Percentiles rank a stretch among this genome's conserved stretches.
Conservation (phyloP, 2,888 invertebrate genomes). For the Uropetala carovei region DNA sequence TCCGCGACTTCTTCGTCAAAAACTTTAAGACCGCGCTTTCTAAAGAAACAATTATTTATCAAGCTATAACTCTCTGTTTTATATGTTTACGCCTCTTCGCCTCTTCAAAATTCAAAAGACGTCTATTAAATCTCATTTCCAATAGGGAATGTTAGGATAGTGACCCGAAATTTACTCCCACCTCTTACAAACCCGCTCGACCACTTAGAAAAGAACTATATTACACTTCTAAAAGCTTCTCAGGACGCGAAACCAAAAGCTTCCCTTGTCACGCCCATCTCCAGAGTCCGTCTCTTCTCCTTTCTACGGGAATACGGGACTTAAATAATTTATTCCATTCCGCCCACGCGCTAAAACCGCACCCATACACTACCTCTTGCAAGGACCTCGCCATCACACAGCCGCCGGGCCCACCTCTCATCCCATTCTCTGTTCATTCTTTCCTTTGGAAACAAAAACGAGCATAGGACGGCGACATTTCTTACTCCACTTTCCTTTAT, state of each 20-base stretch:
- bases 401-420: neutral
- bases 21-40: neutral
- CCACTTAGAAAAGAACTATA: too few species aligned
- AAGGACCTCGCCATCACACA: neutral
- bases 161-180: too few species aligned
- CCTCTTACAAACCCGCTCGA: too few species aligned
- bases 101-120: too few species aligned
- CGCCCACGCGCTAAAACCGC: slow-evolving; percentile 27
- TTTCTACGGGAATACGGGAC: neutral
- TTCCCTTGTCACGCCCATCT: neutral
- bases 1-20: neutral
- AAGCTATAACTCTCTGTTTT: too few species aligned
- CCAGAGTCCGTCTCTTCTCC: neutral
- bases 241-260: too few species aligned
- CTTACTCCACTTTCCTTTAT: slow-evolving; percentile 23
- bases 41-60: too few species aligned
- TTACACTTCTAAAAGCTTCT: too few species aligned
- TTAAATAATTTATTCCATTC: neutral
- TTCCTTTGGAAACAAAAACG: neutral
- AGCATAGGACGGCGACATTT: neutral
- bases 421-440: neutral
- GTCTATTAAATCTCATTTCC: too few species aligned
- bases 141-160: too few species aligned
- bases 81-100: too few species aligned
- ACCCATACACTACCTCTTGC: slow-evolving; percentile 45